phyloP scores from a whole-genome alignment of 2,113 vertebrate species.

The Cranoglanis bouderius region DNA sequence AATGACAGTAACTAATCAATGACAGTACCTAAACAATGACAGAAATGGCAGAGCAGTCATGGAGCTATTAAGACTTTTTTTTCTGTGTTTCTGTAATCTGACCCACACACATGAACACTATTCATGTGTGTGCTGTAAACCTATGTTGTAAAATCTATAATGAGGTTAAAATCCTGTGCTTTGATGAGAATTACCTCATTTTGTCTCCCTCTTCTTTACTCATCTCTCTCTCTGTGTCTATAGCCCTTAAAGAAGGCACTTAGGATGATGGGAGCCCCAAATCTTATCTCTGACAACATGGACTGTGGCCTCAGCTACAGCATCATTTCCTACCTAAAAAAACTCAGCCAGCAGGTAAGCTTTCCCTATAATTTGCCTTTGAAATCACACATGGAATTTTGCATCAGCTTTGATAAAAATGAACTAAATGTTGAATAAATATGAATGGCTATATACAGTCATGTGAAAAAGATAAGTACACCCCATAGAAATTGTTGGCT shows the following conservation, averaged over 20 bases:
- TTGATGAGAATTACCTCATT: constrained; percentile 36
- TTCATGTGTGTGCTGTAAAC: constrained; percentile 22
- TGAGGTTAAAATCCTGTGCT: constrained; percentile 28
- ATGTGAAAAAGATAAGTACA: no score
- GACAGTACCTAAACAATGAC: not conserved
- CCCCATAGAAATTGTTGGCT: no score
- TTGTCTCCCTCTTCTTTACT: constrained; percentile 20
- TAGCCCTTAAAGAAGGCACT: constrained; percentile 94
- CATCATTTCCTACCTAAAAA: constrained; percentile 97
- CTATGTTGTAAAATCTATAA: constrained; percentile 26
- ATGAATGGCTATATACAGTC: not conserved
- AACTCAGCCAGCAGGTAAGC: constrained; percentile 93
- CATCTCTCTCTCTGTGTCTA: constrained; percentile 29
- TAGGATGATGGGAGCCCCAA: constrained; percentile 96
- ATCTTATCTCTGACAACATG: constrained; percentile 94
- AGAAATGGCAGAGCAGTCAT: not conserved
- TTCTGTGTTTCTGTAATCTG: not conserved
- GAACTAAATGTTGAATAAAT: not conserved
- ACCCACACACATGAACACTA: constrained; percentile 15
- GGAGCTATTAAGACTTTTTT: not conserved
- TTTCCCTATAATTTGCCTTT: not conserved
- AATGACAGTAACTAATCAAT: not conserved
- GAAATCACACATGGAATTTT: not conserved
- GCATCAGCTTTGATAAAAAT: not conserved
- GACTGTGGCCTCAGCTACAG: constrained; percentile 98